Base-by-base conservation (phyloP, 92 coral and sea anemone species). In the Epizoanthus illoricatus region DNA sequence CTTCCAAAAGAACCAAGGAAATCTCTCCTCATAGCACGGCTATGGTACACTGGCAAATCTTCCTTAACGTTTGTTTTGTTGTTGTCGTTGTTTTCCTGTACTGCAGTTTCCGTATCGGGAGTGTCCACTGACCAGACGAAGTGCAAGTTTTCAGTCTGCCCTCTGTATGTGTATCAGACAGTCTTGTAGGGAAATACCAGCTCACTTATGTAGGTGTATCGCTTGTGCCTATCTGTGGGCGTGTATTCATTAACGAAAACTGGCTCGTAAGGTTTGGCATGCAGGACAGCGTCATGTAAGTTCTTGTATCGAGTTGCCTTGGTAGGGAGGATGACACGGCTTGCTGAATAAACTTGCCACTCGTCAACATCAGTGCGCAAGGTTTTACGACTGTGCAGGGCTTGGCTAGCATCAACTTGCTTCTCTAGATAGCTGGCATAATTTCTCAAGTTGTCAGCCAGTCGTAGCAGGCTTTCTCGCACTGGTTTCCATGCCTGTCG, bases 401-500 rank as follows among this genome's bases (percentile, higher is more conserved):
- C 63, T 85, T 56, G 78, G 81, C 76, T 85, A 69, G 61, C 73
- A 19, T 68, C 81, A 59, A 66, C 78, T 86, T 80, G 80, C 49
- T 73, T 57, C 75, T 86, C 80, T 80, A 86, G 81, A 73, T 86
- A 86, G 63, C 85, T 75, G 80, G 79, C 85, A 79, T 85, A 85
- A 78, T 85, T 69, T 61, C 76, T 47, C 56, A 81, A 68, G 85
- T 81, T 81, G 79, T 86, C 89, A 49, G 89, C 89, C 66, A 86
- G 67, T 79, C 66, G 81, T 76, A 86, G 80, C 54, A 86, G 47
- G 33, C 89, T 73, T 79, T 86, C 85, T 79, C 58, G 67, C 74
- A 86, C 85, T 52, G 75, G 80, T 80, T 86, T 86, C 89, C 89
- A 86, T 69, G 60, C 90, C 62, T 84, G 81, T 87, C 85, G 71